Evolutionary conservation across 2,113 vertebrate species (phyloP).

Genomic region (Lamprotornis superbus): DNA sequence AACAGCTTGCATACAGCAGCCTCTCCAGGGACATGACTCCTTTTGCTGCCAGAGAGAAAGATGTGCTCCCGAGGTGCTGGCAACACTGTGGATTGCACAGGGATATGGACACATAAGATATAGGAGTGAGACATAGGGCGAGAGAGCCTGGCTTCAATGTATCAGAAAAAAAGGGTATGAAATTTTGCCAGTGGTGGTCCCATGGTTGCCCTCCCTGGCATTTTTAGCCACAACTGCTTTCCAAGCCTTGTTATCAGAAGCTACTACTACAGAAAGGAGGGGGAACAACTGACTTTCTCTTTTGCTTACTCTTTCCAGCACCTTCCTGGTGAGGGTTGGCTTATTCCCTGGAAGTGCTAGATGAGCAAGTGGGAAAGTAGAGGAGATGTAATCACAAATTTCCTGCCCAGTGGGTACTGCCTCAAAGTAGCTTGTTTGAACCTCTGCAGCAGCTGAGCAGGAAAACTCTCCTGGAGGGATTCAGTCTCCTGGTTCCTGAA

Average conservation of each 20-base stretch:
- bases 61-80: fast-evolving
- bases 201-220: not conserved
- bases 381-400: not conserved
- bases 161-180: not conserved
- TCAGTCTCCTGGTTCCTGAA: not conserved
- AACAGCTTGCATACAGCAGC: not conserved
- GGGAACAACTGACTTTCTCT: not conserved
- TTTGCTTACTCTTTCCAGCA: not conserved
- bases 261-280: not conserved
- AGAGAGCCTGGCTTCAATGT: not conserved
- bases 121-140: not conserved
- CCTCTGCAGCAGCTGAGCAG: not conserved
- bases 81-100: fast-evolving
- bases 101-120: not conserved
- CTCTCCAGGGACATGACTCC: not conserved
- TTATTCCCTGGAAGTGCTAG: not conserved
- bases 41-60: not conserved
- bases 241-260: not conserved
- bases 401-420: not conserved
- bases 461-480: not conserved
- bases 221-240: not conserved
- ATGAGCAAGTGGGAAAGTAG: not conserved
- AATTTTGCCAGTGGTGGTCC: not conserved
- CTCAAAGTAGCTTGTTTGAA: not conserved
- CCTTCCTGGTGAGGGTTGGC: not conserved